These are phyloP conservation scores for Rhynchotus rufescens DNA, from an alignment of 2,797 vertebrate species.

Conservation along the genomic window DNA sequence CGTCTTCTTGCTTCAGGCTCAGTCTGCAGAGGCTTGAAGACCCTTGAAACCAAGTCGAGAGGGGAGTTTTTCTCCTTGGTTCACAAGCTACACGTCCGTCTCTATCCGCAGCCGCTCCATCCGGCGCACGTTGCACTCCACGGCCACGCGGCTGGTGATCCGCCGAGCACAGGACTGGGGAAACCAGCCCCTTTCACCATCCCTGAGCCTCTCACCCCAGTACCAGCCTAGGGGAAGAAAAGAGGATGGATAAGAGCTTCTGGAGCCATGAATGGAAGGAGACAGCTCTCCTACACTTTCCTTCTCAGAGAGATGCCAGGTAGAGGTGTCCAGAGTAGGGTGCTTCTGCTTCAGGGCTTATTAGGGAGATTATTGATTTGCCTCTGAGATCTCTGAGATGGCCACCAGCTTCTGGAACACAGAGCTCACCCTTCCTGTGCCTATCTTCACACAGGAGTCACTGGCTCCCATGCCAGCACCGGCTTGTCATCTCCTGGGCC, in stretches of 20 bases:
- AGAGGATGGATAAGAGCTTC: fast-evolving
- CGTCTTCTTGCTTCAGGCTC: fast-evolving
- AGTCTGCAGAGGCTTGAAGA: neutral
- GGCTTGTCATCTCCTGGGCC: neutral
- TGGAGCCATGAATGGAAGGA: fast-evolving
- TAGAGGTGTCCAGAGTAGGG: neutral
- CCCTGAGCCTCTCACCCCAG: slow-evolving; percentile 90
- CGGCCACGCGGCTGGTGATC: slow-evolving; percentile 87
- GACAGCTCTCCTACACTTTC: neutral
- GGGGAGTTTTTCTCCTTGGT: fast-evolving
- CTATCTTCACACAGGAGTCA: too few species aligned
- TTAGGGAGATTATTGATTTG: neutral
- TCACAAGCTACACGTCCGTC: slow-evolving; percentile 85
- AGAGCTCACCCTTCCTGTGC: too few species aligned
- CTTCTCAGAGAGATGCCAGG: fast-evolving
- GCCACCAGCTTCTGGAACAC: neutral
- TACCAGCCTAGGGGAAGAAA: slow-evolving; percentile 83
- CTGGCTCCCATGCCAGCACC: too few species aligned
- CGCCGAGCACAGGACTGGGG: slow-evolving; percentile 85
- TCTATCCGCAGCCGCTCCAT: slow-evolving; percentile 94
- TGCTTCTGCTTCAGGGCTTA: neutral
- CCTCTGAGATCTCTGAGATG: neutral
- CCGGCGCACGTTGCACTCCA: slow-evolving; percentile 88
- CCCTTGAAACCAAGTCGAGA: fast-evolving
- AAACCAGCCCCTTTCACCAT: slow-evolving; percentile 93